Conservation (phyloP, 2,888 invertebrate genomes). For the Marronus borbonicus region DNA sequence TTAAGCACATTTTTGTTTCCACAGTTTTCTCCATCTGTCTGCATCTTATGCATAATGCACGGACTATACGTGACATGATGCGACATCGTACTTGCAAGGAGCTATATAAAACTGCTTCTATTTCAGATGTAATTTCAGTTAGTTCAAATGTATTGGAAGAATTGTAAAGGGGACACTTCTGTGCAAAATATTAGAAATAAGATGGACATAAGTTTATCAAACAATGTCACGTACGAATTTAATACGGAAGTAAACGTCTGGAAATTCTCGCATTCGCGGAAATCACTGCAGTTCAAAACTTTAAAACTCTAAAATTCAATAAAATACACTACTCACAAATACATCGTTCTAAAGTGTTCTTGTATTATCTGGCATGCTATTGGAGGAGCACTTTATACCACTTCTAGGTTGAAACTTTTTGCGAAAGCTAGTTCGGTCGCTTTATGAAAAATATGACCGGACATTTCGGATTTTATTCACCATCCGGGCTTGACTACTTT, state of each 20-base stretch:
- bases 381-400: conserved; percentile 10
- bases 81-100: too few species aligned
- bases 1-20: too few species aligned
- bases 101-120: too few species aligned
- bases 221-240: neutral
- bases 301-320: conserved; percentile 12
- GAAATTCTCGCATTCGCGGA: neutral
- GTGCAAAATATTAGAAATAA: too few species aligned
- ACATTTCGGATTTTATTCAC: conserved; percentile 22
- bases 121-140: too few species aligned
- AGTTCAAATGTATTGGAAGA: too few species aligned
- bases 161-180: too few species aligned
- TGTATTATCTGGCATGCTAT: neutral
- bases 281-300: conserved; percentile 10
- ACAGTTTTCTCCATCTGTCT: too few species aligned
- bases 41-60: too few species aligned
- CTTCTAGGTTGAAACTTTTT: conserved; percentile 12
- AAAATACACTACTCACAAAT: neutral
- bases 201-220: too few species aligned
- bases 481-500: conserved; percentile 15
- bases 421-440: neutral
- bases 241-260: neutral
- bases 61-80: too few species aligned
- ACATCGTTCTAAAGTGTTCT: neutral
- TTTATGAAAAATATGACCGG: conserved; percentile 20